Conservation (phyloP, 2,113 vertebrate species). For the Ailurus styani region DNA sequence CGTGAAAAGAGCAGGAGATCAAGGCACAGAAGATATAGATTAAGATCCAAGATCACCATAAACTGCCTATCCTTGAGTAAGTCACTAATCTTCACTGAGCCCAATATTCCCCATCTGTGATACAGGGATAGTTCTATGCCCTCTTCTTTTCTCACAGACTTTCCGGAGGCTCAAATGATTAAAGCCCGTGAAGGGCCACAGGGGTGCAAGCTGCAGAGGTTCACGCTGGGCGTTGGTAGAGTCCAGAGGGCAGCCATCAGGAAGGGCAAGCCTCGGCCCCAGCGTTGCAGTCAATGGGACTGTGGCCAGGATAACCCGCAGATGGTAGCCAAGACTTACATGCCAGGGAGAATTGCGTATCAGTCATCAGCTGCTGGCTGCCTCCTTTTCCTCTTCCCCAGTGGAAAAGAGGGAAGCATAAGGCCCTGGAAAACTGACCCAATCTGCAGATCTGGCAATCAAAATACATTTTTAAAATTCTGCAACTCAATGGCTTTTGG, state of each 20-base stretch:
- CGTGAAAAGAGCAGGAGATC: background rate
- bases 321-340: background rate
- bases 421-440: constrained; percentile 16
- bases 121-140: background rate
- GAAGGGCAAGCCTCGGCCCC: background rate
- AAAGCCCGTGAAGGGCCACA: background rate
- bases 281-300: background rate
- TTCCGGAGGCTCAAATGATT: background rate
- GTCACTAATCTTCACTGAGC: background rate
- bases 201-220: background rate
- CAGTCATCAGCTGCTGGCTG: background rate
- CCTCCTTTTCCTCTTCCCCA: background rate
- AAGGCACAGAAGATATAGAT: background rate
- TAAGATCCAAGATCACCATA: background rate
- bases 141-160: background rate
- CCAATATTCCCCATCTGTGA: background rate
- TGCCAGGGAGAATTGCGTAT: background rate
- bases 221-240: background rate
- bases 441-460: constrained; percentile 24
- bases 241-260: background rate
- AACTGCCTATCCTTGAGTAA: background rate
- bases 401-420: background rate
- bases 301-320: background rate
- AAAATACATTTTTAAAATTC: constrained; percentile 55
- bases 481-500: background rate